Evolutionary conservation across 2,888 invertebrate species (phyloP).

Genomic region (Acholoe squamosa): DNA sequence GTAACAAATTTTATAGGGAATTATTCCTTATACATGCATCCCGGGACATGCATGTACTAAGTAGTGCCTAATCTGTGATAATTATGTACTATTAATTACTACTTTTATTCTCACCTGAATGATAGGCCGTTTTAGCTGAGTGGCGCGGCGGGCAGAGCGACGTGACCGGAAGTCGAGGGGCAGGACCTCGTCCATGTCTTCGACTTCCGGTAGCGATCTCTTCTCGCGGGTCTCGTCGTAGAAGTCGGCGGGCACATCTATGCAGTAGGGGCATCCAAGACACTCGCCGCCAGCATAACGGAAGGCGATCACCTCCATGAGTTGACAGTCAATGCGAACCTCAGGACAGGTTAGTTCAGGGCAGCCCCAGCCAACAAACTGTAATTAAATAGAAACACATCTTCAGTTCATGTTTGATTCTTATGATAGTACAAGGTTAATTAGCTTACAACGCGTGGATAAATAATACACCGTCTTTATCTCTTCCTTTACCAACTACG

Average conservation of each 20-base stretch:
- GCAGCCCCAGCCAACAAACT: slow-evolving; percentile 42
- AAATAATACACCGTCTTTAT: too few relatives aligned
- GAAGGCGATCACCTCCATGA: slow-evolving; percentile 60
- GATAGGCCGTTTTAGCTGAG: neutral
- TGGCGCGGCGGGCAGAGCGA: neutral
- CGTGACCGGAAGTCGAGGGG: neutral
- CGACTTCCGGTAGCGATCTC: neutral
- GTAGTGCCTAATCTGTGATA: too few relatives aligned
- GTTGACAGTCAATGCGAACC: neutral
- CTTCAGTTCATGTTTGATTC: too few relatives aligned
- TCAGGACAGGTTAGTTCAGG: neutral
- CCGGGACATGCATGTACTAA: too few relatives aligned
- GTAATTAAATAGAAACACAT: too few relatives aligned
- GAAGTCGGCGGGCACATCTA: slow-evolving; percentile 30
- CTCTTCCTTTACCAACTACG: too few relatives aligned
- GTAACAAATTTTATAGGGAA: too few relatives aligned
- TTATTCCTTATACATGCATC: too few relatives aligned
- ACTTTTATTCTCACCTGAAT: slow-evolving; percentile 12
- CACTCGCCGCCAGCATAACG: slow-evolving; percentile 34
- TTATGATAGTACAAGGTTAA: too few relatives aligned
- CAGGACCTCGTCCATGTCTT: slow-evolving; percentile 5
- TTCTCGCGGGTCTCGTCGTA: neutral
- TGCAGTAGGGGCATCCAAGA: slow-evolving; percentile 51
- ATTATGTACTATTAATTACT: too few relatives aligned
- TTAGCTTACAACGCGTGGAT: too few relatives aligned